Conservation (phyloP, 2,113 vertebrate species). For the Balaeniceps rex region DNA sequence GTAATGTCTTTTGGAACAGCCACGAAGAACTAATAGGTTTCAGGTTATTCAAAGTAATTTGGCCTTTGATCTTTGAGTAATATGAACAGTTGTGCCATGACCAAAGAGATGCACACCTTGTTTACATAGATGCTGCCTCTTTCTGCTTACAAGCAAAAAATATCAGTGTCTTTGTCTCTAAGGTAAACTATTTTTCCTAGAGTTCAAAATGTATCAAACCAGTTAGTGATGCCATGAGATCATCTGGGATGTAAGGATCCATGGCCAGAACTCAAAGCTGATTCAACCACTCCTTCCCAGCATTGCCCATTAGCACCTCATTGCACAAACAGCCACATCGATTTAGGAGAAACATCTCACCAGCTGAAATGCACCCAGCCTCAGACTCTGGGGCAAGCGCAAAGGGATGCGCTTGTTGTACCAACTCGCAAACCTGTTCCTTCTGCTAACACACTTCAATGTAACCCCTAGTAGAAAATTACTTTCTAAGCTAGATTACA, state of each 20-base stretch:
- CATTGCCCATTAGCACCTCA: neutral
- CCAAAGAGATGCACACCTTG: neutral
- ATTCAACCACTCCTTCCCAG: neutral
- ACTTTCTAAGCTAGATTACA: neutral
- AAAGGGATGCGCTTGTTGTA: neutral
- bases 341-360: neutral
- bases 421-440: neutral
- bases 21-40: neutral
- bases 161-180: neutral
- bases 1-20: neutral
- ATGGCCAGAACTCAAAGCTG: rapidly evolving
- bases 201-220: neutral
- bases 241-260: neutral
- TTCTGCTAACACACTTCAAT: neutral
- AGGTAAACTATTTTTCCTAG: neutral
- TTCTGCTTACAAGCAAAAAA: neutral
- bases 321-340: neutral
- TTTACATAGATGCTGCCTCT: neutral
- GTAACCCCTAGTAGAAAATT: neutral
- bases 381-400: neutral
- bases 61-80: neutral
- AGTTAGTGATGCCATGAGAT: neutral
- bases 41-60: neutral
- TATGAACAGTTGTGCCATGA: neutral
- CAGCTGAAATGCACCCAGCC: neutral